These are phyloP conservation scores for Parnassius apollo DNA, from an alignment of 2,888 invertebrate genomes.

Conservation along the genomic window DNA sequence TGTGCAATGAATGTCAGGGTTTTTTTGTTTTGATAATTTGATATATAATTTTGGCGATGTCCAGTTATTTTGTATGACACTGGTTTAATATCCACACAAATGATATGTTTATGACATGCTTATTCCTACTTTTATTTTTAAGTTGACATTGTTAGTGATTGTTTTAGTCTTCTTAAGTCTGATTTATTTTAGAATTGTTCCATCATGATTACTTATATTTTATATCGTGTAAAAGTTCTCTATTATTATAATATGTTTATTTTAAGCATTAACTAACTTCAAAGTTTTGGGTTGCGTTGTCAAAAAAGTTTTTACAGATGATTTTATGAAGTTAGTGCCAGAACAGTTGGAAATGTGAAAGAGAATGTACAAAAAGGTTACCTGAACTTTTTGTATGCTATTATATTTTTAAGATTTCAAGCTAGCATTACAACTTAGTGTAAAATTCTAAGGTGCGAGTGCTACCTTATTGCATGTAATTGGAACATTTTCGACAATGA, in stretches of 20 bases:
- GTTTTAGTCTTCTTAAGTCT: conserved; percentile 51
- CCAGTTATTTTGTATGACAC: conserved; percentile 45
- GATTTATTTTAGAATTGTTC: conserved; percentile 60
- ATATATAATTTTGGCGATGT: conserved; percentile 38
- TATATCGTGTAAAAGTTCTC: background rate
- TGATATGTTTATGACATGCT: conserved; percentile 37
- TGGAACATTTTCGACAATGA: conserved; percentile 1
- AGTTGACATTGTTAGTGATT: conserved; percentile 66
- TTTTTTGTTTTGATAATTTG: conserved; percentile 38
- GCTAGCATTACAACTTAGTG: conserved; percentile 21
- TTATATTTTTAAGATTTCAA: conserved; percentile 45
- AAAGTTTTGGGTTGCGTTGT: too few relatives aligned
- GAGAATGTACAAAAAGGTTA: conserved; percentile 71
- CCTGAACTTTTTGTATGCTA: conserved; percentile 63
- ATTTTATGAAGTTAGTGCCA: conserved; percentile 26
- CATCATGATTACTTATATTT: conserved; percentile 43
- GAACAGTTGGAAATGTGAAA: conserved; percentile 18
- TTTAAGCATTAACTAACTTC: background rate
- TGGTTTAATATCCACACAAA: conserved; percentile 60
- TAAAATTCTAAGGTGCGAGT: conserved; percentile 52
- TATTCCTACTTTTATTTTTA: conserved; percentile 54
- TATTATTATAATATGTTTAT: background rate
- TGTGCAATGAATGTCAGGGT: conserved; percentile 38
- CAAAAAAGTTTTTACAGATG: conserved; percentile 11
- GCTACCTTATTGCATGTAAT: conserved; percentile 18